Evolutionary conservation across 2,113 vertebrate genomes (phyloP), one percentile per base, ranked within the genome.

Genomic region (Xyliphius kryptos): DNA sequence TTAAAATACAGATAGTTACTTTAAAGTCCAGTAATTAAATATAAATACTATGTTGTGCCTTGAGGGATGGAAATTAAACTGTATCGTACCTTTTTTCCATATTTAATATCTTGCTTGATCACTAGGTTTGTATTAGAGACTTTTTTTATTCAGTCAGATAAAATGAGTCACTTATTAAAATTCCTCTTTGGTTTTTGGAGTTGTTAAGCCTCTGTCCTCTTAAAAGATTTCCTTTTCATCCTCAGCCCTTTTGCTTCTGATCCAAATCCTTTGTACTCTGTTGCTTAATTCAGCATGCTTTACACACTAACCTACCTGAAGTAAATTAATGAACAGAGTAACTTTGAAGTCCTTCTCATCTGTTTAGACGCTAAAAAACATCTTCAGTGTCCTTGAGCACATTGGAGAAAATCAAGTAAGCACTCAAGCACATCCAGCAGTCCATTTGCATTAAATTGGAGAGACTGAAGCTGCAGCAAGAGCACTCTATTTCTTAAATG

Each of bases 341-440:
- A 54, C 41, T 59, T 64, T 67, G 17, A 17, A 54, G 38, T 43
- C 20, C 7, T 26, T 14, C 32, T 57, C 17, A 14, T 56, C 19
- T 44, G 70, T 57, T 71, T 41, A 68, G 57, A 74, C 56, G 60
- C 60, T 64, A 69, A 62, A 32, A 32, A 32, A 32, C 9, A n/a
- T 73, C 74, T 69, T 55, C 54, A 52, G 63, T 70, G 74, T 81
- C 79, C 77, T 67, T 65, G 61, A 26, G 40, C 40, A 41, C 40
- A 41, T 5, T 14, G 13, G 10, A 41, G 40, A 10, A 41, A 41
- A 41, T 41, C 10, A 11, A 41, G 10, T 41, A 41, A 41, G 13
- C 40, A 32, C 26, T 32, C 26, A 32, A 32, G 26, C 26, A 32
- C 26, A 32, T 32, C 26, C 26, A 32, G 26, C 4, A 32, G 4